A percentile compares a stretch with the other conserved stretches of the same genome.
These are phyloP conservation scores for Thamnaconus septentrionalis DNA, from an alignment of 2,113 vertebrate species.

Conservation along the genomic window DNA sequence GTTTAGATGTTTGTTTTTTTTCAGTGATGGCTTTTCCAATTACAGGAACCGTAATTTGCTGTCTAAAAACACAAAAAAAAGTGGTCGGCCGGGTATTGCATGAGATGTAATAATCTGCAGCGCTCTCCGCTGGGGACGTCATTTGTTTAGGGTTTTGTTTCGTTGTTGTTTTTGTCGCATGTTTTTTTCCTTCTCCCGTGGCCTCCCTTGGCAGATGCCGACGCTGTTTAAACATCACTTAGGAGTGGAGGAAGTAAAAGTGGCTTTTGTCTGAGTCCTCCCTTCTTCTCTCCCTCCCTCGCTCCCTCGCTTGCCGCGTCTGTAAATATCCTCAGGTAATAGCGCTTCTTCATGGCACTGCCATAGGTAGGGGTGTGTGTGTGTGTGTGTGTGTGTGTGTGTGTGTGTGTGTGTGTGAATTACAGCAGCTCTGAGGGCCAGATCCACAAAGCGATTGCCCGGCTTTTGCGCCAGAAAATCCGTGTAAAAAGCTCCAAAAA, in stretches of 20 bases:
- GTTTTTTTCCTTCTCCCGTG: slow-evolving; percentile 38
- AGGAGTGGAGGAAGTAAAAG: slow-evolving; percentile 29
- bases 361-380: slow-evolving; percentile 4
- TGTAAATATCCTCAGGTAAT: slow-evolving; percentile 27
- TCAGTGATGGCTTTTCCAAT: slow-evolving; percentile 62
- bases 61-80: slow-evolving; percentile 54
- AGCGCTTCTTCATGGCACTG: slow-evolving; percentile 25
- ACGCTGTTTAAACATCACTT: slow-evolving; percentile 47
- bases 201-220: slow-evolving; percentile 42
- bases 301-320: slow-evolving; percentile 23
- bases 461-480: too few species aligned
- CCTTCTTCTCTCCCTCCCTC: slow-evolving; percentile 19
- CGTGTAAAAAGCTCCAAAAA: too few species aligned
- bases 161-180: slow-evolving; percentile 47
- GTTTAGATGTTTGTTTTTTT: slow-evolving; percentile 42
- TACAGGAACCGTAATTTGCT: slow-evolving; percentile 68
- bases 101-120: slow-evolving; percentile 34
- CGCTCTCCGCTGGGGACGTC: slow-evolving; percentile 40
- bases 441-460: too few species aligned
- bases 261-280: slow-evolving; percentile 4
- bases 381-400: too few species aligned
- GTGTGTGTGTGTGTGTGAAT: too few species aligned
- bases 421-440: too few species aligned
- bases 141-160: slow-evolving; percentile 58
- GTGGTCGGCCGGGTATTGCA: slow-evolving; percentile 28